Evolutionary conservation across 2,113 vertebrate species (phyloP).

Genomic region (Epinephelus lanceolatus): DNA sequence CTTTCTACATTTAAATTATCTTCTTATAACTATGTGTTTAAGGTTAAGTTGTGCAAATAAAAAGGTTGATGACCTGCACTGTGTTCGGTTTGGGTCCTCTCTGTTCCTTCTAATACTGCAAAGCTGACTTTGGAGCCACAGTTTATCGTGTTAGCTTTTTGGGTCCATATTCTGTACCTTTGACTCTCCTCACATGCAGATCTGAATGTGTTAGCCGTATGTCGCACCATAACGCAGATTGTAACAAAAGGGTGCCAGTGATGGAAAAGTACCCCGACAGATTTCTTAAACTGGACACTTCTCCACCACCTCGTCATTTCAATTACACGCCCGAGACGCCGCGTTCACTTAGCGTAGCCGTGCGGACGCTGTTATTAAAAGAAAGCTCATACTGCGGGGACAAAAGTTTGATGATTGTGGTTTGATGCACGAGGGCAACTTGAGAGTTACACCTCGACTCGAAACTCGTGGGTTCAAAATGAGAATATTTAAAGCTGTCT

Average conservation of each 20-base stretch:
- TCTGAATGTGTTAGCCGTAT: constrained; percentile 62
- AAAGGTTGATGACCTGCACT: neutral
- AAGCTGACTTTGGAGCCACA: neutral
- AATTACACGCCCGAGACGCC: constrained; percentile 33
- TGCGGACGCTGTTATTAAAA: constrained; percentile 50
- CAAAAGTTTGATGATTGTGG: constrained; percentile 7
- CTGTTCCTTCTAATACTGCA: neutral
- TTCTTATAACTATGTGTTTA: too few relatives aligned
- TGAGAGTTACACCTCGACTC: neutral
- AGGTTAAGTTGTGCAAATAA: neutral
- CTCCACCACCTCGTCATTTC: constrained; percentile 37
- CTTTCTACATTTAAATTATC: neutral
- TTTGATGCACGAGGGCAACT: constrained; percentile 20
- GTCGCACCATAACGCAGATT: constrained; percentile 80
- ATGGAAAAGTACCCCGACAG: constrained; percentile 25
- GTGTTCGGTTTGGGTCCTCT: neutral
- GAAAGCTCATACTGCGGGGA: constrained; percentile 3
- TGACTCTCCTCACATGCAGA: constrained; percentile 50
- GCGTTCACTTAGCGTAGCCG: constrained; percentile 52
- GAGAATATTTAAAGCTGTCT: neutral
- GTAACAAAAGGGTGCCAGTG: constrained; percentile 73
- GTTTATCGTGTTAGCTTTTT: constrained; percentile 37
- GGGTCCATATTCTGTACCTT: constrained; percentile 19
- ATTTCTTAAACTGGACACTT: constrained; percentile 43
- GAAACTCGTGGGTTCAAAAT: neutral